Evolutionary conservation across 2,113 vertebrate species (phyloP).

Genomic region (Daboia siamensis): DNA sequence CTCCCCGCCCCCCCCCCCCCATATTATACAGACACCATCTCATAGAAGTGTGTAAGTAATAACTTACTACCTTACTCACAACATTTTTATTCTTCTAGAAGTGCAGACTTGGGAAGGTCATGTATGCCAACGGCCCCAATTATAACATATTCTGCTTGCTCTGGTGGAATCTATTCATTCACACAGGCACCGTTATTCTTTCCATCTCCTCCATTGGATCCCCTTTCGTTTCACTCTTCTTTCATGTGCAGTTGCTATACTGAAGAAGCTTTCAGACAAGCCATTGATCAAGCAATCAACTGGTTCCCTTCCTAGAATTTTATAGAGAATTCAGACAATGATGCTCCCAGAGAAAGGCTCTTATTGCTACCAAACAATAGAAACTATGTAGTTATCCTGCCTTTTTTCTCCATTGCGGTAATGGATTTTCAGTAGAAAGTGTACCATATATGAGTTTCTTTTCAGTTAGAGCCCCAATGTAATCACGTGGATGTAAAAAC

Average conservation of each 20-base stretch:
- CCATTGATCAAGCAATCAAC: not conserved
- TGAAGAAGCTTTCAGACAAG: not conserved
- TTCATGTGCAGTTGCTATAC: not conserved
- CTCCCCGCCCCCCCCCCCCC: too few relatives aligned
- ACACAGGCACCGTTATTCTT: not conserved
- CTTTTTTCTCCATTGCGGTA: not conserved
- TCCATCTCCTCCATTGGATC: not conserved
- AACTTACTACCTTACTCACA: not conserved
- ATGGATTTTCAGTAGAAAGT: not conserved
- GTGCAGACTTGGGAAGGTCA: not conserved
- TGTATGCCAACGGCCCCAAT: not conserved
- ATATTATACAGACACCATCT: not conserved
- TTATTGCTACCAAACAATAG: not conserved
- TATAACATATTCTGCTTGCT: not conserved
- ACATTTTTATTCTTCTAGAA: not conserved
- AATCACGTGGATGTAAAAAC: not conserved
- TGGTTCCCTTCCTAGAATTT: not conserved
- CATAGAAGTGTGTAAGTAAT: not conserved
- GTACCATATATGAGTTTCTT: not conserved
- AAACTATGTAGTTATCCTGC: not conserved
- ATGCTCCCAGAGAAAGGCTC: not conserved
- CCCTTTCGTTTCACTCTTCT: not conserved
- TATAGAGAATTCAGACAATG: not conserved
- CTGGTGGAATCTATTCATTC: not conserved
- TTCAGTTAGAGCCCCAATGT: not conserved